Evolutionary conservation across 2,797 vertebrate species (phyloP).

Genomic region (Oryzias dopingdopingensis): DNA sequence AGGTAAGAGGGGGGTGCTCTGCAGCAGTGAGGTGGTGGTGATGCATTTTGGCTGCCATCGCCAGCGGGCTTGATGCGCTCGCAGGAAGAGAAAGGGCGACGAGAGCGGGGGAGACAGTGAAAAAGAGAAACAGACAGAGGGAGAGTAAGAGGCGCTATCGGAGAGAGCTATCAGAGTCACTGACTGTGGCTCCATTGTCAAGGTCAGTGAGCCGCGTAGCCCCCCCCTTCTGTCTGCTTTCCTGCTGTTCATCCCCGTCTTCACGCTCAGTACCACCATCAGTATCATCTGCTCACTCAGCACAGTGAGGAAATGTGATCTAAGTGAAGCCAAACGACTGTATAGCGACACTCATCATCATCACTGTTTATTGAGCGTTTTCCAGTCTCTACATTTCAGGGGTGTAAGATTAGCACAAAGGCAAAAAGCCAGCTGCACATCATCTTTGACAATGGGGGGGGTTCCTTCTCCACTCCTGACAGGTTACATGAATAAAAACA

Average conservation of each 20-base stretch:
- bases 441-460: conserved; percentile 18
- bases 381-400: background rate
- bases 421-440: conserved; percentile 8
- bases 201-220: conserved; percentile 68
- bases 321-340: conserved; percentile 26
- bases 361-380: background rate
- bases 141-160: conserved; percentile 39
- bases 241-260: conserved; percentile 51
- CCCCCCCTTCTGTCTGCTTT: conserved; percentile 51
- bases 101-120: conserved; percentile 4
- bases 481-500: conserved; percentile 11
- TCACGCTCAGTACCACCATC: conserved; percentile 50
- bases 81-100: conserved; percentile 7
- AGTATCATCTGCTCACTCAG: conserved; percentile 57
- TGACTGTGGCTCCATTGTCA: conserved; percentile 67
- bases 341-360: conserved; percentile 1
- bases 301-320: conserved; percentile 39
- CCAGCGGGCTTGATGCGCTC: conserved; percentile 21
- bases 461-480: background rate
- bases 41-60: conserved; percentile 53
- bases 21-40: conserved; percentile 59
- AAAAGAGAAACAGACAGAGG: conserved; percentile 19
- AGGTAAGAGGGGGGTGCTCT: conserved; percentile 60
- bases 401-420: conserved; percentile 4
- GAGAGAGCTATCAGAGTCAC: conserved; percentile 55